These are phyloP conservation scores for Drosophila buzzatii DNA, from an alignment of 2,888 invertebrate species.

Conservation along the genomic window DNA sequence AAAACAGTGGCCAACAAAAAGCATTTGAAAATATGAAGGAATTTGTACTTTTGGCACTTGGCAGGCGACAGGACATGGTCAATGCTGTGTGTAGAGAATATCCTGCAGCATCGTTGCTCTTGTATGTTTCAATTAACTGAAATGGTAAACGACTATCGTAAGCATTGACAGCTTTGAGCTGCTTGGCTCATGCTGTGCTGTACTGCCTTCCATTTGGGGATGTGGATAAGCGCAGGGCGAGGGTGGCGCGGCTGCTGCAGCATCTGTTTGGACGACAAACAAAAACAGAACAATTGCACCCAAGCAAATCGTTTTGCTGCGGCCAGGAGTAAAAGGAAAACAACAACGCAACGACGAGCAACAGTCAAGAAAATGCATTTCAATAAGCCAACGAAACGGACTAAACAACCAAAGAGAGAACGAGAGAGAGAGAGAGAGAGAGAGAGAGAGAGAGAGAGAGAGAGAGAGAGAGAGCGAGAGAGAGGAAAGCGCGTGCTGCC, in stretches of 20 bases:
- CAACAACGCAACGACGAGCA: slow-evolving; percentile 55
- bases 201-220: slow-evolving; percentile 5
- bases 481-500: slow-evolving; percentile 27
- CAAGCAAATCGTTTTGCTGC: slow-evolving; percentile 69
- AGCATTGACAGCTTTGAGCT: slow-evolving; percentile 67
- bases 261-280: slow-evolving; percentile 13
- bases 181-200: slow-evolving; percentile 29
- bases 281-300: slow-evolving; percentile 49
- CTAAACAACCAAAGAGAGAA: slow-evolving; percentile 29
- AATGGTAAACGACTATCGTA: slow-evolving; percentile 75
- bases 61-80: slow-evolving; percentile 16
- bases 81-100: slow-evolving; percentile 15
- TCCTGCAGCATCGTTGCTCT: slow-evolving; percentile 13
- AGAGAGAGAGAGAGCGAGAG: too few relatives aligned
- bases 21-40: slow-evolving; percentile 22
- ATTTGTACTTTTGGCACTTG: slow-evolving; percentile 23
- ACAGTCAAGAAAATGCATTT: slow-evolving; percentile 68
- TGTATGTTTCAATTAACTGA: slow-evolving; percentile 69
- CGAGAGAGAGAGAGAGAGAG: slow-evolving; percentile 10
- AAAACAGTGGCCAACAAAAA: slow-evolving; percentile 34
- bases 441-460: neutral
- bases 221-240: slow-evolving; percentile 18
- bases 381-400: slow-evolving; percentile 59
- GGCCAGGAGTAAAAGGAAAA: slow-evolving; percentile 33
- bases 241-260: neutral